Evolutionary conservation across 2,888 invertebrate genomes (phyloP), one percentile per base, ranked within the genome.

Genomic region (Noctua pronuba): DNA sequence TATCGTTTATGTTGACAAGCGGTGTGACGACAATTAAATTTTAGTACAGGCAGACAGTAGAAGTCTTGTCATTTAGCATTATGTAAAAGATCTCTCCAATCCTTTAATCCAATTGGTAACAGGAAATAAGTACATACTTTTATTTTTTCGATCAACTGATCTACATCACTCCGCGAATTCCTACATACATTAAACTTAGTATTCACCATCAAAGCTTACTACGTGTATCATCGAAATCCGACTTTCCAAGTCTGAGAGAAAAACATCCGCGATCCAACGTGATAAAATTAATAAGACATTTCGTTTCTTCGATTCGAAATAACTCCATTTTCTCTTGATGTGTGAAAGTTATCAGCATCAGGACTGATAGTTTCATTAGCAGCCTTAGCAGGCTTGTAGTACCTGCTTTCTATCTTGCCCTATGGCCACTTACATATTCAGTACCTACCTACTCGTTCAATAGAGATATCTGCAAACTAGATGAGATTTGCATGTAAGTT

Each of bases 281-380:
- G 85, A 55, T 79, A 65, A 73, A 65, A 80, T 80, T 76, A 76
- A 83, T 79, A 80, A 79, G 84, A 84, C 76, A 73, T 74, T 84
- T 73, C 70, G 77, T 72, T 78, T 75, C 82, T 80, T 80, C 58
- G 49, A 84, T 77, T 79, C 46, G 60, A 76, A 80, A 83, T 78
- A 76, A 75, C 79, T 79, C 55, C 60, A 85, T 85, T 82, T 79
- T 82, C 85, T 66, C 74, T 73, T 55, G 78, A 82, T 76, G 76
- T 85, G 82, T 79, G 84, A 85, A 85, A 85, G 82, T 67, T 79
- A 65, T 65, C 65, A 21, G 60, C 31, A 83, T 82, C 72, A 77
- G 66, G 38, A 38, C 77, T 80, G 77, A 85, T 88, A 88, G 82
- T 85, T 88, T 82, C 80, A 88, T 88, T 86, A 80, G 77, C 58